Evolutionary conservation across 2,113 vertebrate genomes (phyloP), one percentile per base, ranked within the genome.

Genomic region (Phalacrocorax brasilianus): DNA sequence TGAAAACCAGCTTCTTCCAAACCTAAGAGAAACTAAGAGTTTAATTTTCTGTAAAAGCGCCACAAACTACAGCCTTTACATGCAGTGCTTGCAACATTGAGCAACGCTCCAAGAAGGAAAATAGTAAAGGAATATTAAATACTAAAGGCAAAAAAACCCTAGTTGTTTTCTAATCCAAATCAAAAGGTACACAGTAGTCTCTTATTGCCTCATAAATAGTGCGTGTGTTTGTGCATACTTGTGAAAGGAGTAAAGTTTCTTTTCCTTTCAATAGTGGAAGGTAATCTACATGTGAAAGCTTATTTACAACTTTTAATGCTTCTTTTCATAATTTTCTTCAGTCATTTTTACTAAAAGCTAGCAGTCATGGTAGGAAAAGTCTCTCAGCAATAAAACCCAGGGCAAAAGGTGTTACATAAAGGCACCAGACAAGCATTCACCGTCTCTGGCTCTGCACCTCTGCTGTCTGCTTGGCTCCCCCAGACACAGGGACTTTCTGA

Each of bases 301-400:
- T 84, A 84, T 92, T 88, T 89, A 94, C 68, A 86, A 71, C 61
- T 81, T 91, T 27, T 88, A 96, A 90, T 77, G 88, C 79, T 83
- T 80, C 93, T 93, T 91, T 92, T 77, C 95, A 91, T 74, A 13
- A 91, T 77, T 87, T 84, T 68, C 72, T 68, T 49, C 45, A 78
- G 33, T 76, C 8, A n/a, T 76, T 83, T 94, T 88, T 72, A 77
- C 63, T 85, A 52, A 78, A 75, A 75, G 53, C 38, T 21, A 50
- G 44, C 70, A 88, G 61, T 81, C 68, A 50, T 12, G 55, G 75
- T 14, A 93, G 42, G 71, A 83, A 53, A 83, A 73, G 33, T 58
- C 6, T 22, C 42, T 70, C 14, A 61, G 75, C 88, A 49, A 61
- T 30, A 85, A 85, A 85, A 24, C 8, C 11, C 53, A 62, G 32